These are phyloP conservation scores for Trogon surrucura DNA, from an alignment of 2,113 vertebrate genomes.

Conservation along the genomic window DNA sequence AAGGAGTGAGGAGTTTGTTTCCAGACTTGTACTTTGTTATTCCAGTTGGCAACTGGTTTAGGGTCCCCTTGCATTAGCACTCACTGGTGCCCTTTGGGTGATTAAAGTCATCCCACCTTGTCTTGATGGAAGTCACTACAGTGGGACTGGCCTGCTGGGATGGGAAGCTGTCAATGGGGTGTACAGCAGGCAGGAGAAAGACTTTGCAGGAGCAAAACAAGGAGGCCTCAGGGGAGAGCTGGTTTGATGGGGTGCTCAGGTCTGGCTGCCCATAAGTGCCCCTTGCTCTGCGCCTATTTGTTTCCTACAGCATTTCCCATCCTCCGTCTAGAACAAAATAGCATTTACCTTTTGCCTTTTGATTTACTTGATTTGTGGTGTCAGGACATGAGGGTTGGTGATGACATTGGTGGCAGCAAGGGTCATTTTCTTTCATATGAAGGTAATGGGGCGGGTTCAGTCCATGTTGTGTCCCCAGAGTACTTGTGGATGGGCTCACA, in stretches of 20 bases:
- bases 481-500: background rate
- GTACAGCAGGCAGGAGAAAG: background rate
- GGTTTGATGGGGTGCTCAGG: background rate
- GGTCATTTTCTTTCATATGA: background rate
- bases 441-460: background rate
- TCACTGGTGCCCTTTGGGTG: background rate
- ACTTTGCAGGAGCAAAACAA: background rate
- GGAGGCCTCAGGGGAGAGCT: background rate
- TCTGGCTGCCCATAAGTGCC: background rate
- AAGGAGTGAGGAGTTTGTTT: background rate
- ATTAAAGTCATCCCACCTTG: background rate
- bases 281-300: fast-evolving
- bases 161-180: background rate
- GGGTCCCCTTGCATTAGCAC: background rate
- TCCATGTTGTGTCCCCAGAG: background rate
- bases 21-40: background rate
- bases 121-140: background rate
- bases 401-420: background rate
- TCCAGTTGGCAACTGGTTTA: background rate
- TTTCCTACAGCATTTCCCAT: background rate
- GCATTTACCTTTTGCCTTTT: background rate
- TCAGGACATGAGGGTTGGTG: background rate
- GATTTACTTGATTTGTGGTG: background rate
- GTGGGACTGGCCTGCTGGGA: background rate
- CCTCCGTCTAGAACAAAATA: background rate